Evolutionary conservation across 2,113 vertebrate species (phyloP), one percentile per base, ranked within the genome.

Genomic region (Maccullochella peelii): DNA sequence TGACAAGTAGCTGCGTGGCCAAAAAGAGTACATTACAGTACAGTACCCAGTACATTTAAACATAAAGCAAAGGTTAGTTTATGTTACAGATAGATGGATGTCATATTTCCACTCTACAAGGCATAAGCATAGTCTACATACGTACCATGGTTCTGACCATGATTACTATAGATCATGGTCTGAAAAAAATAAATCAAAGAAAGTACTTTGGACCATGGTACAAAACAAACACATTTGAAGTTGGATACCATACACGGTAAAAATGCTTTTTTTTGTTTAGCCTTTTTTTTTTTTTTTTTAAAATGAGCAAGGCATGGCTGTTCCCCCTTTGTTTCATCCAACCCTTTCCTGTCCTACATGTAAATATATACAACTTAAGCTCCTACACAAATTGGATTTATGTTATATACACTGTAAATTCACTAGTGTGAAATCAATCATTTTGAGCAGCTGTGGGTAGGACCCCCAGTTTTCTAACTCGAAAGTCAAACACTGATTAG

Each of bases 331-430:
- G 71, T 71, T 66, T 65, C 4, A 23, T 52, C 33, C 21, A 71
- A 27, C 25, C 8, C 9, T 63, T 73, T 63, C 23, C 73, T 58
- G n/a, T 66, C 23, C 27, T 10, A 47, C 23, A 74, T 66, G 18
- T 73, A 75, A 86, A 80, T 42, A 42, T 1, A 23, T 36, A 76
- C 62, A 4, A 57, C 30, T 76, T 21, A 47, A 20, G 23, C 30
- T 66, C 18, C 5, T 9, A 62, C n/a, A 25, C 9, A 40, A 73
- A 73, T 30, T 55, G 25, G 5, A 71, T 66, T 36, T 27, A 36
- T 58, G 18, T n/a, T 55, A 36, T 23, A 23, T 57, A 57, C 10
- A 23, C 57, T 63, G 5, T 79, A 27, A 62, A 52, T 42, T 62
- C 21, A 52, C 30, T 58, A 52, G 5, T 7, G 8, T 18, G 11